These are phyloP conservation scores for Yasuhikotakia modesta DNA, from an alignment of 2,797 vertebrate genomes.

Conservation along the genomic window DNA sequence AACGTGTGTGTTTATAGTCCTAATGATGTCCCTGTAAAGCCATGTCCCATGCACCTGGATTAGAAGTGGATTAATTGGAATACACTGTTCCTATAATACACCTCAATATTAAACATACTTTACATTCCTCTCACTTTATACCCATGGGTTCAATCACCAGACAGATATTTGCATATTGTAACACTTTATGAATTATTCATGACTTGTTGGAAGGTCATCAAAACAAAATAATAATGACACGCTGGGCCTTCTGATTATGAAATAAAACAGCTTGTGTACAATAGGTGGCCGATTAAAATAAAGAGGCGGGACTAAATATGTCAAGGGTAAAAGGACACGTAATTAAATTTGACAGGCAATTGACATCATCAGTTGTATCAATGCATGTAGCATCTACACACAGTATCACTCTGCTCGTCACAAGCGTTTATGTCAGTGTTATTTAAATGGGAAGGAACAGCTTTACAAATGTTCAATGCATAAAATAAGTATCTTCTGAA, in stretches of 20 bases:
- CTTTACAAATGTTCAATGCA: neutral
- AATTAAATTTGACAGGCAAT: constrained; percentile 24
- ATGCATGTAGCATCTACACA: constrained; percentile 10
- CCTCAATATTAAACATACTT: constrained; percentile 47
- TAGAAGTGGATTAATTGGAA: constrained; percentile 39
- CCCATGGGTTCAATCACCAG: constrained; percentile 44
- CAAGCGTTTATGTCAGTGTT: neutral
- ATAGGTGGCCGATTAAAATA: constrained; percentile 32
- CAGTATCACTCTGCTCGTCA: neutral
- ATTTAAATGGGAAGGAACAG: neutral
- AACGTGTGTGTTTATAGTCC: neutral
- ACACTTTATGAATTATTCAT: constrained; percentile 57
- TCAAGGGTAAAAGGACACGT: constrained; percentile 31
- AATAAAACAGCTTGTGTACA: constrained; percentile 42
- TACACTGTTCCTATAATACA: constrained; percentile 35
- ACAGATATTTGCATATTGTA: constrained; percentile 45
- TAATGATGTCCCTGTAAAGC: constrained; percentile 28
- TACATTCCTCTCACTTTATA: constrained; percentile 42
- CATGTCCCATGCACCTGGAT: constrained; percentile 32
- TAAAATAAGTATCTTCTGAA: too few species aligned
- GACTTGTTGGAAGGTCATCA: constrained; percentile 46
- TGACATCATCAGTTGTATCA: constrained; percentile 35
- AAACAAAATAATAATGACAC: constrained; percentile 43
- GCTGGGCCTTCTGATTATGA: constrained; percentile 25
- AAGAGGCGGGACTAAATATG: constrained; percentile 20